Evolutionary conservation across 2,888 invertebrate genomes (phyloP), one percentile per base, ranked within the genome.

Genomic region (Mimachlamys varia): DNA sequence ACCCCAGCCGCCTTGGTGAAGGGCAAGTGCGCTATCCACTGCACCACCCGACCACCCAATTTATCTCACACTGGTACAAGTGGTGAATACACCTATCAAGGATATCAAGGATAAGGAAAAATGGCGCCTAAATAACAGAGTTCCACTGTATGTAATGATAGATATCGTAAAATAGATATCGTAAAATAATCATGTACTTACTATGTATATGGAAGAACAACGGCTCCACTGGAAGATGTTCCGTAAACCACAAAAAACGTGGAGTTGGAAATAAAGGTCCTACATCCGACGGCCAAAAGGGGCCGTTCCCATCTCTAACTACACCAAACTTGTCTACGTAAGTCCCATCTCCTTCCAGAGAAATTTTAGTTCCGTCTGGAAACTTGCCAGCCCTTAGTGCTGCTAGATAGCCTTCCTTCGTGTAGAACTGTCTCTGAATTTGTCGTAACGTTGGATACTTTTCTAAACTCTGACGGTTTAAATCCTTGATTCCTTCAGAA

Each of bases 211-310:
- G 94, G 88, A 93, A 93, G 90, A 94, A 94, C 44, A 96, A 90
- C 12, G 95, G 96, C 91, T 96, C 96, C 50, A 89, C 62, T 12
- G 93, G 91, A 17, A 91, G 49, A 76, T 76, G 76, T 58, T 92
- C 90, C 88, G 91, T 90, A 90, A 92, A 93, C 93, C 94, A 94
- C 87, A 92, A 92, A 91, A 96, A 95, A 58, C 93, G 93, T 0
- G 96, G 96, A 0, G 96, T 94, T 1, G 96, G 95, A 92, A 94
- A 95, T 22, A 96, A 91, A 0, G 96, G 96, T 4, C 95, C 95
- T 91, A 94, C 95, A 88, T 96, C 96, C 22, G 92, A 91, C 0
- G 96, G 96, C 96, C 96, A 96, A 92, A 96, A 96, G 2, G 96
- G 96, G 44, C 96, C 96, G 90, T 96, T 94, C 58, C 94, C 92